Conservation (phyloP, 2,888 invertebrate species). For the Epinotia nisella region DNA sequence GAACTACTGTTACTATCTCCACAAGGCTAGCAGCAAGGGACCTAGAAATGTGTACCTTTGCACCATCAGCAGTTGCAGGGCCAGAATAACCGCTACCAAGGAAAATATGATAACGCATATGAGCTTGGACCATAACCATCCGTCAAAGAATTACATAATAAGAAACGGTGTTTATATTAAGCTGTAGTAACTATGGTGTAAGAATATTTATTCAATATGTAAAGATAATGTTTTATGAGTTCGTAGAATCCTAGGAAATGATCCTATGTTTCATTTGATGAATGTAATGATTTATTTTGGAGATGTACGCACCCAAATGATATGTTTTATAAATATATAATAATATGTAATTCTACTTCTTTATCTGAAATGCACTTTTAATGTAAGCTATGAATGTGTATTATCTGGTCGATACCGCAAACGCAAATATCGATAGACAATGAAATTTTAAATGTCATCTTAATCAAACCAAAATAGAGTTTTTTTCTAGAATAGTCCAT, state of each 20-base stretch:
- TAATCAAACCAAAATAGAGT: no score
- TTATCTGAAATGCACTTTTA: no score
- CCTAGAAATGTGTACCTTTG: constrained; percentile 48
- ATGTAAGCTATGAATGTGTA: no score
- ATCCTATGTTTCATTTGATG: no score
- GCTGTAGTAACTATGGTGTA: not conserved
- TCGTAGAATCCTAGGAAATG: not conserved
- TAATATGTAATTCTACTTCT: no score
- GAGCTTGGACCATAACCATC: constrained; percentile 10
- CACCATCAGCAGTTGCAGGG: constrained; percentile 49
- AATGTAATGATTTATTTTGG: no score
- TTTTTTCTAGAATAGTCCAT: no score
- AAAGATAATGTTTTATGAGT: not conserved
- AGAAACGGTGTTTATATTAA: constrained; percentile 30
- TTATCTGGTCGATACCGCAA: no score
- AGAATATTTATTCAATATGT: not conserved
- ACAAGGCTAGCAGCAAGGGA: constrained; percentile 23
- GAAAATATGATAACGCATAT: constrained; percentile 20
- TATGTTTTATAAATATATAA: no score
- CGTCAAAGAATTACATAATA: not conserved
- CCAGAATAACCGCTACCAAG: constrained; percentile 49
- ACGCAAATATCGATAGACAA: no score
- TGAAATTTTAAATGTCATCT: no score
- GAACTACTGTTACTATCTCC: constrained; percentile 32
- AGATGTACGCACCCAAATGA: no score